A percentile compares a stretch with the other conserved stretches of the same genome.
These are phyloP conservation scores for Aselliscus stoliczkanus DNA, from an alignment of 2,797 vertebrate genomes.

Conservation along the genomic window DNA sequence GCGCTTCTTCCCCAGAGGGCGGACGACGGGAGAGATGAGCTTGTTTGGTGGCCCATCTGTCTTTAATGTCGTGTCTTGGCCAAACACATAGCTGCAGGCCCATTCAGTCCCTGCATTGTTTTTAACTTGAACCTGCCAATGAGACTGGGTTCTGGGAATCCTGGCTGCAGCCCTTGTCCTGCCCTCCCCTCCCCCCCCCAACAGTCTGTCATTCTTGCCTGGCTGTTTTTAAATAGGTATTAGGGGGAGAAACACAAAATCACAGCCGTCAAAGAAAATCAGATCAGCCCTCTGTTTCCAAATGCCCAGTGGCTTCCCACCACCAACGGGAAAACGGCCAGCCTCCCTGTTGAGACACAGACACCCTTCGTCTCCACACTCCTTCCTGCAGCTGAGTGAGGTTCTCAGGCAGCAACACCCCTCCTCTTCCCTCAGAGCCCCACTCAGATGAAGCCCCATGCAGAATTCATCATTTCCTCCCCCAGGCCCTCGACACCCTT, in stretches of 20 bases:
- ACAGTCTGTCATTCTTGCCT: not conserved
- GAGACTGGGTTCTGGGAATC: not conserved
- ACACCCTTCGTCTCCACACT: not conserved
- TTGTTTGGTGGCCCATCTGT: too few relatives aligned
- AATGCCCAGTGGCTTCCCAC: not conserved
- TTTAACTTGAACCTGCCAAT: not conserved
- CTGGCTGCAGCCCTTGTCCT: fast-evolving
- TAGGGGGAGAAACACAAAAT: not conserved
- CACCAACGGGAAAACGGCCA: fast-evolving
- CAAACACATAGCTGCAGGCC: not conserved
- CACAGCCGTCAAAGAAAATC: not conserved
- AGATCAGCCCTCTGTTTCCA: not conserved
- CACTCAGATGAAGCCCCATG: not conserved
- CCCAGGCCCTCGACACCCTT: fast-evolving
- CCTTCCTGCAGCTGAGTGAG: too few relatives aligned
- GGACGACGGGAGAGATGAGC: fast-evolving
- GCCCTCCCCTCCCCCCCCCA: not conserved
- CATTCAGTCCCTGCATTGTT: not conserved
- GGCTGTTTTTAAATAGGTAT: not conserved
- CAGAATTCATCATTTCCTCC: not conserved
- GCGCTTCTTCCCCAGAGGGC: fast-evolving
- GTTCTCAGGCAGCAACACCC: too few relatives aligned
- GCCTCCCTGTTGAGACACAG: not conserved
- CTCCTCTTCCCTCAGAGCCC: not conserved
- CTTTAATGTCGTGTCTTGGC: not conserved